Conservation (phyloP, 2,888 invertebrate genomes). For the Melinaea menophilus region DNA sequence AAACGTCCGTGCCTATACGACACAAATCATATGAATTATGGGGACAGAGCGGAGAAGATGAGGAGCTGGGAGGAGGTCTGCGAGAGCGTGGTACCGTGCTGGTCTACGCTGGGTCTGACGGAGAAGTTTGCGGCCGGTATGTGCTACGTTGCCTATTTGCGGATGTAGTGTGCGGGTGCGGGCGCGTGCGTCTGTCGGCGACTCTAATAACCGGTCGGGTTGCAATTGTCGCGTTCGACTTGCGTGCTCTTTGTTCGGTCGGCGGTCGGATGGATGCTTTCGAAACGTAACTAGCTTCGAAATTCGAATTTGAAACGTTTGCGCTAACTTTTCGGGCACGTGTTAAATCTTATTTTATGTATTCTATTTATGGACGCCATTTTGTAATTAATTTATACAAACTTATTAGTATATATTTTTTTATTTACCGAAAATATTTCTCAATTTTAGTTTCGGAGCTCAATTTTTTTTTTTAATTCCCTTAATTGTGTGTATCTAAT, state of each 20-base stretch:
- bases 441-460: neutral
- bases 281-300: conserved; percentile 59
- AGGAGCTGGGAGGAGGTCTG: conserved; percentile 72
- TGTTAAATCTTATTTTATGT: conserved; percentile 39
- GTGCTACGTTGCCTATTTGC: conserved; percentile 49
- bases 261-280: conserved; percentile 51
- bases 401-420: conserved; percentile 13
- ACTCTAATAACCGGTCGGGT: conserved; percentile 45
- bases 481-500: conserved; percentile 19
- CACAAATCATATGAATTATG: conserved; percentile 63
- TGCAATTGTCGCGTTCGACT: conserved; percentile 57
- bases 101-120: conserved; percentile 57
- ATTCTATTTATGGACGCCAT: conserved; percentile 42
- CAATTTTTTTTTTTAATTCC: neutral
- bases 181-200: conserved; percentile 33
- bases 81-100: conserved; percentile 66
- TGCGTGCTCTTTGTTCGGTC: conserved; percentile 71
- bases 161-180: conserved; percentile 39
- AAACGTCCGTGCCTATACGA: conserved; percentile 66
- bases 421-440: neutral
- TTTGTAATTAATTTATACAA: conserved; percentile 36
- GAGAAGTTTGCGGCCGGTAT: conserved; percentile 70
- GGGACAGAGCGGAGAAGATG: conserved; percentile 68
- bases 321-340: conserved; percentile 41
- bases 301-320: conserved; percentile 46